Percentiles rank a stretch among this genome's conserved stretches.
These are phyloP conservation scores for Brevimyrus niger DNA, from an alignment of 2,113 vertebrate species.

Conservation along the genomic window DNA sequence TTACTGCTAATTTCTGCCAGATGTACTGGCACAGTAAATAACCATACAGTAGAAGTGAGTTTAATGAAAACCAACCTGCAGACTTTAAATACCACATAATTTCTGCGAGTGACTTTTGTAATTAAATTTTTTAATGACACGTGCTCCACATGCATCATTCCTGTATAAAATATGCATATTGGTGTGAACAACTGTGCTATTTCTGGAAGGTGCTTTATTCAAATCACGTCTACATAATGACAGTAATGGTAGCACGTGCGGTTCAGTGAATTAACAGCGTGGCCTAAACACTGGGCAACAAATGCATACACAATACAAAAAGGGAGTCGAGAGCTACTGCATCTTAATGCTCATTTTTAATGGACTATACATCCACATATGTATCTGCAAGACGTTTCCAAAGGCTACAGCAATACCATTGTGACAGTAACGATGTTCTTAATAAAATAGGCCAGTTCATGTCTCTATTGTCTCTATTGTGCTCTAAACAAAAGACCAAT, in stretches of 20 bases:
- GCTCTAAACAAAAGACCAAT: neutral
- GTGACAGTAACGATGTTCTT: neutral
- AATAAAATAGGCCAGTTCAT: neutral
- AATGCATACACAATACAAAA: neutral
- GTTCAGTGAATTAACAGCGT: neutral
- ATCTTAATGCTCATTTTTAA: neutral
- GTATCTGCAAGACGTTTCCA: neutral
- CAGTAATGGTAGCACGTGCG: neutral
- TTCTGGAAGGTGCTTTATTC: slow-evolving; percentile 3
- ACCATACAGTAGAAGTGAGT: neutral
- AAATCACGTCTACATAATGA: neutral
- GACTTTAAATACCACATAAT: neutral
- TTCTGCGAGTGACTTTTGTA: neutral
- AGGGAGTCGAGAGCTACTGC: neutral
- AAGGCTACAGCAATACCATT: neutral
- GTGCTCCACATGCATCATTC: neutral
- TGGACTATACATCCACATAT: neutral
- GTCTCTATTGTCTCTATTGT: neutral
- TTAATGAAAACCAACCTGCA: slow-evolving; percentile 4
- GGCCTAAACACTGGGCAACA: neutral
- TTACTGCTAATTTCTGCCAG: neutral
- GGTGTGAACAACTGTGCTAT: neutral
- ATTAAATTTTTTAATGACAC: neutral
- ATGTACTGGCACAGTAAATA: neutral
- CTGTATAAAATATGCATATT: neutral